A percentile compares a stretch with the other conserved stretches of the same genome.
phyloP scores from a whole-genome alignment of 2,113 vertebrate genomes.

The Clupea harengus region DNA sequence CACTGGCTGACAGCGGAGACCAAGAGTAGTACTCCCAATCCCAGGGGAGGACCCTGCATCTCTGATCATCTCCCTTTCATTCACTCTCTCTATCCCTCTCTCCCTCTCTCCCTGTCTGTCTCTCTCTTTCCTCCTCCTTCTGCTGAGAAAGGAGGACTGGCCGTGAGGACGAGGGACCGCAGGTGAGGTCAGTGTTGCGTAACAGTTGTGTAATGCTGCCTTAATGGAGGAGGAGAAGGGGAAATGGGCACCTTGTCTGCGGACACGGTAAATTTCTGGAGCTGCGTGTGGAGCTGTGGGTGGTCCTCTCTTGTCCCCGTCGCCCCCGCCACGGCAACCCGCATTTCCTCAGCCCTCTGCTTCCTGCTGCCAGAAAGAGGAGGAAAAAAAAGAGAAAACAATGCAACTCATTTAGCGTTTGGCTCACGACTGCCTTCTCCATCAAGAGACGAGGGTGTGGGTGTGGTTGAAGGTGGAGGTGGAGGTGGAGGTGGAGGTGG shows the following conservation, averaged over 20 bases:
- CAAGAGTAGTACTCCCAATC: background rate
- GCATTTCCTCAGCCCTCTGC: slow-evolving; percentile 50
- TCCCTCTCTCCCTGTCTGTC: background rate
- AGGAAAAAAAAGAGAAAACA: background rate
- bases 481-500: background rate
- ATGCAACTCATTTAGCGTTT: background rate
- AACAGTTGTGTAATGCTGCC: slow-evolving; percentile 34
- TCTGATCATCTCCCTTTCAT: background rate
- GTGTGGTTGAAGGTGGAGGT: background rate
- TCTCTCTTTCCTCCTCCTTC: background rate
- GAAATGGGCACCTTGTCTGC: slow-evolving; percentile 71
- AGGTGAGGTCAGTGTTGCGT: background rate
- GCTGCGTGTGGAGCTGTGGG: slow-evolving; percentile 66
- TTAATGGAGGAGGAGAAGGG: slow-evolving; percentile 29
- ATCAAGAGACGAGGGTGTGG: too few relatives aligned
- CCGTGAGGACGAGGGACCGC: background rate
- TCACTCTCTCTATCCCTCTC: background rate
- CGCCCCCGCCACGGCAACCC: slow-evolving; percentile 24
- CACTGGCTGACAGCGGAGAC: background rate
- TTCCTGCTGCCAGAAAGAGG: slow-evolving; percentile 57
- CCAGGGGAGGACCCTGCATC: too few relatives aligned
- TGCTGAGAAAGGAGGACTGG: background rate
- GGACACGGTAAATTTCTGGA: slow-evolving; percentile 74
- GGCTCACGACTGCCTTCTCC: too few relatives aligned
- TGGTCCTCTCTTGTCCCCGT: slow-evolving; percentile 52